Evolutionary conservation across 2,797 vertebrate species (phyloP).

Genomic region (Emys orbicularis): DNA sequence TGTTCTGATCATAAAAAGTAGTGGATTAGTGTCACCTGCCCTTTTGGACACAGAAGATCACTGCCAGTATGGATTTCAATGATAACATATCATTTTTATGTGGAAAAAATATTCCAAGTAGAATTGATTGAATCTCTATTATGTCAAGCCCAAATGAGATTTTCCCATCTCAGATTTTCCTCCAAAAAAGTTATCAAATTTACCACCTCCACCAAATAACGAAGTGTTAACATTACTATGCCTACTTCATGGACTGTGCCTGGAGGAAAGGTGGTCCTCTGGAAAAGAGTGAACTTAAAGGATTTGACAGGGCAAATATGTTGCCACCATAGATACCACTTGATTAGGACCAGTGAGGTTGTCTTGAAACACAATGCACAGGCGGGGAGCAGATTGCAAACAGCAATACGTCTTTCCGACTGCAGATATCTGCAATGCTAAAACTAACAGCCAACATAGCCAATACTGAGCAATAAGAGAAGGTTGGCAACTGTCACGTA

Average conservation of each 20-base stretch:
- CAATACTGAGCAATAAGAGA: background rate
- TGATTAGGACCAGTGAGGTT: background rate
- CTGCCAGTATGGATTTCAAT: constrained; percentile 41
- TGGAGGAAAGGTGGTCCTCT: background rate
- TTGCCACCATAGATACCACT: background rate
- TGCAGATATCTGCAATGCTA: background rate
- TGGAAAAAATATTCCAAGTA: constrained; percentile 1
- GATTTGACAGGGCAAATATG: background rate
- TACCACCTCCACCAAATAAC: background rate
- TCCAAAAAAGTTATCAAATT: background rate
- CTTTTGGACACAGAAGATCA: constrained; percentile 28
- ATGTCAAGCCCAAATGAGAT: background rate
- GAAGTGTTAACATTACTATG: background rate
- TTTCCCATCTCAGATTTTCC: background rate
- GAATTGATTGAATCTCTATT: constrained; percentile 5
- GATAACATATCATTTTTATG: constrained; percentile 48
- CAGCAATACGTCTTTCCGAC: background rate
- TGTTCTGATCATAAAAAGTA: constrained; percentile 58
- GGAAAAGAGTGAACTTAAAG: background rate
- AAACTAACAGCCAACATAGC: background rate
- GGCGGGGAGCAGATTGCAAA: background rate
- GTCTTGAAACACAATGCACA: background rate
- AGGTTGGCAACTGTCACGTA: background rate
- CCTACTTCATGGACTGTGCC: background rate
- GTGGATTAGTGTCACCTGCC: constrained; percentile 58